phyloP scores from a whole-genome alignment of 2,888 invertebrate species.

The Acanthosepion lycidas region DNA sequence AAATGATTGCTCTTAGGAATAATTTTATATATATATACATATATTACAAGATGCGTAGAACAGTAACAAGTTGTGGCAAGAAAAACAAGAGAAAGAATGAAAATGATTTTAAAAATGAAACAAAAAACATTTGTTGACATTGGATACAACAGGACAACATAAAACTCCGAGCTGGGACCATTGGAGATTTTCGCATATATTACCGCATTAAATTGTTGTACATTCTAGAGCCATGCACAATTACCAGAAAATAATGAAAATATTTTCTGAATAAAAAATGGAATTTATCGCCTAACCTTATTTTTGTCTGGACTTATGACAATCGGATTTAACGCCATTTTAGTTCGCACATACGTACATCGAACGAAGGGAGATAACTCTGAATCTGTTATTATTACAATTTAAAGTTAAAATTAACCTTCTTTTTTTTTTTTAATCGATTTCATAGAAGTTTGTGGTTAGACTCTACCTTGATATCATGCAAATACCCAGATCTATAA shows the following conservation, averaged over 20 bases:
- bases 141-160: background rate
- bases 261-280: background rate
- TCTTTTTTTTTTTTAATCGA: no score
- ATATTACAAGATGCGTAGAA: no score
- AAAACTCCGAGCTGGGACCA: no score
- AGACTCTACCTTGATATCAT: no score
- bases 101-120: background rate
- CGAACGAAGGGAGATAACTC: background rate
- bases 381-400: background rate
- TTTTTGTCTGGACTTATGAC: background rate
- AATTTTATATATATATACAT: background rate
- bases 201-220: background rate
- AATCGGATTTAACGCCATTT: conserved; percentile 4
- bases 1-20: no score
- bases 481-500: no score
- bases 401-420: no score
- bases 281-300: background rate
- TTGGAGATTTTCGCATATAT: background rate
- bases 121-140: background rate
- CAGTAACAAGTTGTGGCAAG: no score
- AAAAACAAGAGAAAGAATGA: background rate
- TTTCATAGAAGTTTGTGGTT: no score
- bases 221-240: background rate
- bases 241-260: background rate
- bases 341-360: no score